phyloP scores from a whole-genome alignment of 2,888 invertebrate genomes.

The Drosophila rellima region DNA sequence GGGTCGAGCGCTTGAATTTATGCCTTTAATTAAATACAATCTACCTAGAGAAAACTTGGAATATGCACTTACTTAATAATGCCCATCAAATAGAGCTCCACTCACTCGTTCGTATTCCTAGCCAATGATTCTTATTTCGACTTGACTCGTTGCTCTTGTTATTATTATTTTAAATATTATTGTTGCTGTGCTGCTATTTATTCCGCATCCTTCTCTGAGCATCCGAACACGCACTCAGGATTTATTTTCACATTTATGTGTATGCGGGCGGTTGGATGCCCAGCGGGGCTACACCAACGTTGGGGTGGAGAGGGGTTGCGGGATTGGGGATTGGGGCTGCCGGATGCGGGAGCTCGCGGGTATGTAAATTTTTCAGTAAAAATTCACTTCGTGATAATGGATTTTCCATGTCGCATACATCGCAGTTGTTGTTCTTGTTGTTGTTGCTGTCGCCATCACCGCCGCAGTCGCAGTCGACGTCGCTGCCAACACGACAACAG shows the following conservation, averaged over 20 bases:
- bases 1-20: slow-evolving; percentile 66
- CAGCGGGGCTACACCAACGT: background rate
- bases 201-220: slow-evolving; percentile 55
- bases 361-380: slow-evolving; percentile 81
- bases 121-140: slow-evolving; percentile 47
- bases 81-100: slow-evolving; percentile 61
- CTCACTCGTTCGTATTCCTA: slow-evolving; percentile 12
- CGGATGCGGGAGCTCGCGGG: slow-evolving; percentile 62
- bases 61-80: slow-evolving; percentile 66
- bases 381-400: slow-evolving; percentile 83
- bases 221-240: slow-evolving; percentile 76
- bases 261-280: slow-evolving; percentile 24
- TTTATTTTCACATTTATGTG: slow-evolving; percentile 80
- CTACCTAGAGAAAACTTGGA: slow-evolving; percentile 55
- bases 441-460: slow-evolving; percentile 30
- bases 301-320: background rate
- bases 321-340: background rate
- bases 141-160: slow-evolving; percentile 8
- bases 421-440: slow-evolving; percentile 53
- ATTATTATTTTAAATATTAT: slow-evolving; percentile 24
- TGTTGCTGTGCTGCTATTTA: slow-evolving; percentile 48
- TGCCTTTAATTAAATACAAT: slow-evolving; percentile 81
- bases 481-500: slow-evolving; percentile 46
- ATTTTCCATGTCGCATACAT: slow-evolving; percentile 84
- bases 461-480: slow-evolving; percentile 32